Evolutionary conservation across 1,140 invertebrate species (phyloP).

Genomic region (Drosophila baimaii): DNA sequence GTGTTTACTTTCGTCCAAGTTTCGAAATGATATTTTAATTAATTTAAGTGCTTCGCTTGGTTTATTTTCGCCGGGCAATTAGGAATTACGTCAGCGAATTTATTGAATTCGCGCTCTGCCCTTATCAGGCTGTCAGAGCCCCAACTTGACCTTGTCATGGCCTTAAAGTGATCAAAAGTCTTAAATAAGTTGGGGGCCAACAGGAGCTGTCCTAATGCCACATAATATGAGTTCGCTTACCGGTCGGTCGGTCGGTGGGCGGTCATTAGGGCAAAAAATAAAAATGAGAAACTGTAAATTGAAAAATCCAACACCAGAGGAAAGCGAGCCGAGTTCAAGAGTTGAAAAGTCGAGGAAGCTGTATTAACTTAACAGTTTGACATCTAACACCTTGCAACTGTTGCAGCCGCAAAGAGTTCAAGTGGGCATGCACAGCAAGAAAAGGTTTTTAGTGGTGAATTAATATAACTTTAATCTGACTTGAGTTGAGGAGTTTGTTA

Average conservation of each 20-base stretch:
- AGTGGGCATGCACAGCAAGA: constrained; percentile 6
- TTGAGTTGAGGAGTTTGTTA: not conserved
- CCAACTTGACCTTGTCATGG: constrained; percentile 43
- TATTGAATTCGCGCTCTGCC: constrained; percentile 60
- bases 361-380: constrained; percentile 79
- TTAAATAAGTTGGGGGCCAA: constrained; percentile 26
- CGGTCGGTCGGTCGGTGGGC: constrained; percentile 41
- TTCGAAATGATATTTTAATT: constrained; percentile 67
- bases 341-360: constrained; percentile 69
- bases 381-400: constrained; percentile 60
- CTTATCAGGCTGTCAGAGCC: constrained; percentile 44
- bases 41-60: constrained; percentile 76
- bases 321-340: constrained; percentile 59
- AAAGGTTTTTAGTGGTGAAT: not conserved
- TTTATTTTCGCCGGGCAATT: constrained; percentile 72
- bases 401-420: constrained; percentile 9
- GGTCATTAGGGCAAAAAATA: constrained; percentile 58
- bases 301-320: constrained; percentile 69
- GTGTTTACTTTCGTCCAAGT: constrained; percentile 54
- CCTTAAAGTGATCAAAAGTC: constrained; percentile 60
- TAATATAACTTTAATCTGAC: not conserved
- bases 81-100: constrained; percentile 66
- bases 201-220: constrained; percentile 21
- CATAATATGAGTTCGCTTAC: constrained; percentile 44
- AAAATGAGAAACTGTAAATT: constrained; percentile 62